phyloP scores from a whole-genome alignment of 1,140 invertebrate genomes.

The Caligus rogercresseyi region DNA sequence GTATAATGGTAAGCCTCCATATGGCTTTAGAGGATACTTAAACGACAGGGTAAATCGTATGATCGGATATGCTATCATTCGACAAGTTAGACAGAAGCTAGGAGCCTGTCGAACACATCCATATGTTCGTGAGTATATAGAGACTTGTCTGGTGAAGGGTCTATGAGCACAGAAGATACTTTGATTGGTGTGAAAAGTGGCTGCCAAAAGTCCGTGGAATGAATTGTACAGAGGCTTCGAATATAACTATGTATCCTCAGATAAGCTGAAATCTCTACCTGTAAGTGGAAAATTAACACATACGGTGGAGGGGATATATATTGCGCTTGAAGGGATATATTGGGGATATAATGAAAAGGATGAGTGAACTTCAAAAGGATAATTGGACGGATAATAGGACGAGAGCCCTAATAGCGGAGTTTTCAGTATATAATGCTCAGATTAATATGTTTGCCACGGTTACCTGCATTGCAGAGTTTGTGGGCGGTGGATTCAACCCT shows the following conservation, averaged over 20 bases:
- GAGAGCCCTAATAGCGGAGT: constrained; percentile 38
- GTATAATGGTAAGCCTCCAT: constrained; percentile 18
- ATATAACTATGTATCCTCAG: not conserved
- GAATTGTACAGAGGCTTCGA: constrained; percentile 9
- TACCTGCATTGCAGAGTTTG: constrained; percentile 35
- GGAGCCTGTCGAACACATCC: constrained; percentile 25
- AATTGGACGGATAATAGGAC: constrained; percentile 38
- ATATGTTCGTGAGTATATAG: not conserved
- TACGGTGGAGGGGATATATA: constrained; percentile 41
- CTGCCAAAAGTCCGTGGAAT: not conserved
- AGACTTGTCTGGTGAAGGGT: constrained; percentile 5
- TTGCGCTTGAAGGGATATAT: constrained; percentile 31
- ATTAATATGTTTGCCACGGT: constrained; percentile 31
- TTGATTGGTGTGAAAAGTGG: constrained; percentile 6
- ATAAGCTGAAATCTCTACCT: not conserved
- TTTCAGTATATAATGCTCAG: constrained; percentile 39
- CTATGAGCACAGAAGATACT: not conserved
- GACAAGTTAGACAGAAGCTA: constrained; percentile 32
- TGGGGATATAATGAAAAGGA: constrained; percentile 26
- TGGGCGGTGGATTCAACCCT: constrained; percentile 34
- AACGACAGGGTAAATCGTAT: constrained; percentile 36
- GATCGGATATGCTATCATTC: constrained; percentile 36
- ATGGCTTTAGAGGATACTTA: constrained; percentile 24
- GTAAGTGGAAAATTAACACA: constrained; percentile 21
- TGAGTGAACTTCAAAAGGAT: constrained; percentile 29